Base-by-base conservation (phyloP, 2,113 vertebrate genomes). In the Progne subis region DNA sequence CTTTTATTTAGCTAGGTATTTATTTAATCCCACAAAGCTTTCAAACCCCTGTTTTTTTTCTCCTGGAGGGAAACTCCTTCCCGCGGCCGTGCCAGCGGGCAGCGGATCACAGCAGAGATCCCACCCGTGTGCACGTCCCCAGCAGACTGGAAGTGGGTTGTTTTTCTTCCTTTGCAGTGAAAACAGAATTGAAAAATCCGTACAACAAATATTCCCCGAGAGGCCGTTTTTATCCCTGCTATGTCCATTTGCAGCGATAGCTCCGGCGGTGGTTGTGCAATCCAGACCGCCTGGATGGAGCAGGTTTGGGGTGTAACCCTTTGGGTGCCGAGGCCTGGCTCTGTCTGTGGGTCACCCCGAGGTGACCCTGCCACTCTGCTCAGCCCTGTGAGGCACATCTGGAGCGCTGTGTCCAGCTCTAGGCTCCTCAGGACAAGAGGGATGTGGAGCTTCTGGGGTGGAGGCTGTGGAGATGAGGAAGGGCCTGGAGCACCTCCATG, bases 131-230 rank as follows among this genome's bases (percentile, higher is more conserved):
- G 70, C 57, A 37, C 8, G 68, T 61, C 93, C 87, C 88, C 60
- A 46, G 84, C 91, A 67, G 86, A 19, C 83, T 91, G 95, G 83
- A 92, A 95, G 65, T 2, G 32, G 37, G 26, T 92, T 93, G 63
- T 95, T 94, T 97, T 92, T 88, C 88, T 95, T 97, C 91, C 94
- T 80, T 78, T 39, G 74, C 82, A 61, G 61, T 55, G 77, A 82
- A 90, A 94, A 92, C 56, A 78, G 81, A 41, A 37, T 87, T 82
- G 61, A 96, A 92, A 60, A 91, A 75, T 55, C 75, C 0, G 13
- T 31, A 25, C 55, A 92, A 74, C 70, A 86, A 76, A 92, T 86
- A 84, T 82, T 91, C 96, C 96, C 96, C 0, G 14, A 82, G 96
- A 94, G 86, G 90, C 78, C 83, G 1, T 80, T 93, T 95, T 94